These are phyloP conservation scores for Lagopus muta DNA, from an alignment of 2,113 vertebrate genomes.

Conservation along the genomic window DNA sequence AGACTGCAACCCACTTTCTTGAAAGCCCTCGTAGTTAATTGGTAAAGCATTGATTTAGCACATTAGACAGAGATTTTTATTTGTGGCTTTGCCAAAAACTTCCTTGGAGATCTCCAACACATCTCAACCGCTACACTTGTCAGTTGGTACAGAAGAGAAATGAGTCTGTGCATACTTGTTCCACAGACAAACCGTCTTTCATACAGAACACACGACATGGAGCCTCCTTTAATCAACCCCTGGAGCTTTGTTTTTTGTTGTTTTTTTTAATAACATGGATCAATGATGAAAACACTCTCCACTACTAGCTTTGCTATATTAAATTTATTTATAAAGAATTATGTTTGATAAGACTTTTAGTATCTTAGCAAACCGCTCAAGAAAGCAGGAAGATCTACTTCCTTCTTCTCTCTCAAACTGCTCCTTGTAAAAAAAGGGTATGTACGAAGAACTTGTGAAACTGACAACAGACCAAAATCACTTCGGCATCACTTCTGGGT, in stretches of 20 bases:
- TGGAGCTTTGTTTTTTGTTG: not conserved
- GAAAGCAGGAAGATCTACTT: not conserved
- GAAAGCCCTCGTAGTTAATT: not conserved
- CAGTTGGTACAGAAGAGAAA: not conserved
- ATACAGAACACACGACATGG: not conserved
- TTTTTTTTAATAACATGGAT: not conserved
- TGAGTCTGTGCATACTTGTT: not conserved
- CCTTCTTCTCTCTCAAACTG: not conserved
- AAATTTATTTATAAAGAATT: not conserved
- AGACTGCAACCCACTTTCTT: not conserved
- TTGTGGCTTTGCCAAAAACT: not conserved
- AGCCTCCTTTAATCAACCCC: not conserved
- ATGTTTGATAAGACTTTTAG: not conserved
- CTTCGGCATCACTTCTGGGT: not conserved
- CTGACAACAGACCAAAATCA: not conserved
- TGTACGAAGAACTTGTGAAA: not conserved
- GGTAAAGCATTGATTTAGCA: not conserved
- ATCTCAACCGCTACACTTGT: not conserved
- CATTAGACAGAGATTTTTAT: slow-evolving; percentile 12
- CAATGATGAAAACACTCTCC: not conserved
- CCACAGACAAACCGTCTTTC: not conserved
- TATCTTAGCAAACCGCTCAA: not conserved
- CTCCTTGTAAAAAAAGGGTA: not conserved
- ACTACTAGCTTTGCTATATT: not conserved
- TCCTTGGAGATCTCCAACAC: not conserved